Base-by-base conservation (phyloP, 2,797 vertebrate genomes). In the Salmo trutta region DNA sequence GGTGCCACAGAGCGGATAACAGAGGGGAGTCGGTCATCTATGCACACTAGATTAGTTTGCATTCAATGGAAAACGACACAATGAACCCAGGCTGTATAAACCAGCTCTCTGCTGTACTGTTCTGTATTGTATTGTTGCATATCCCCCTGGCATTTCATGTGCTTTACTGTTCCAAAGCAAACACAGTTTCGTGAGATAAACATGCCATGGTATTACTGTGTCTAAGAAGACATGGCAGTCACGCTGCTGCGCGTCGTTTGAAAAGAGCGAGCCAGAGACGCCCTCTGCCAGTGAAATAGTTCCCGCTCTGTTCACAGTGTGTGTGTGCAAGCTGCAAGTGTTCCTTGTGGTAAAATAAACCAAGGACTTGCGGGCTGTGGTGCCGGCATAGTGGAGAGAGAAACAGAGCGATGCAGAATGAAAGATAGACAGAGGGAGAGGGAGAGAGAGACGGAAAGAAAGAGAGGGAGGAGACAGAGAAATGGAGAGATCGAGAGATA, bases 321-420 rank as follows among this genome's bases (percentile, higher is more conserved):
- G 24, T 47, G 70, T 24, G 21, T 71, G 41, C 70, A 53, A 7
- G 70, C 51, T 7, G 51, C 24, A 52, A 72, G 71, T 54, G 71
- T 72, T 16, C 21, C 71, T 72, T 21, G 51, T 72, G 21, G 71
- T 72, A 27, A 72, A 53, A 53, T 72, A 53, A 72, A 72, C 47
- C n/a, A 4, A 24, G 62, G 62, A 59, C 7, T 19, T n/a, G 54
- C n/a, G 62, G 62, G n/a, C 21, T 65, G 62, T 65, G 62, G 54
- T 17, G 54, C 41, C 41, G 41, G 10, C 41, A 47, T 47, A 14
- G 10, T 14, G 10, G 41, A 17, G 62, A 12, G 62, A 65, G 62
- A 27, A 66, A 29, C 4, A n/a, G n/a, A 2, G 64, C 15, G 64
- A 4, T 1, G 41, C 10, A 47, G 41, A 47, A 47, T 31, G 64